Evolutionary conservation across 2,888 invertebrate species (phyloP), one percentile per base, ranked within the genome.

Genomic region (Leptinotarsa peninsularis): DNA sequence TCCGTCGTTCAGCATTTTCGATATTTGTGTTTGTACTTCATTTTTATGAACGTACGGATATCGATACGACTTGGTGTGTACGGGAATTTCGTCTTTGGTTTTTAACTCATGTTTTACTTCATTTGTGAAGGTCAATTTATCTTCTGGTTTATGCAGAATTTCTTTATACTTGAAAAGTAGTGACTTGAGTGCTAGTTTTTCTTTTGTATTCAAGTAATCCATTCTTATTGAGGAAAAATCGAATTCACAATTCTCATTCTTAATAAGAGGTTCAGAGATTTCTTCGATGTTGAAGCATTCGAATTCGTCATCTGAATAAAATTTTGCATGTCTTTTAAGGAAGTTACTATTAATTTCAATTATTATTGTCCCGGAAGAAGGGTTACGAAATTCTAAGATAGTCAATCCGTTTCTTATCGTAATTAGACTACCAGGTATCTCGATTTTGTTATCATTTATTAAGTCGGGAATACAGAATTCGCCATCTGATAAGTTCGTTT

Each of bases 41-140:
- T 60, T 43, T 18, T 75, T 75, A 54, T 75, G 75, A 33, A 71
- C 52, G 21, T 60, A 67, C 33, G 33, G 33, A 33, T 33, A 33
- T 33, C 33, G 33, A 33, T 33, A 33, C 33, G 33, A 33, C 33
- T 33, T 33, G 33, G 33, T 33, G 33, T 33, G 7, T 33, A 33
- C 33, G 33, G 33, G 33, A 5, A 33, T 33, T 33, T 33, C 33
- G 5, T 33, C 33, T 33, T 33, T 33, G 33, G 33, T 33, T 33
- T 33, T 7, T 23, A 75, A 72, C 17, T 80, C 60, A 66, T 77
- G 75, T 71, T 79, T 70, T 7, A 76, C 67, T 66, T 23, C 18
- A 23, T 68, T 71, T 3, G 75, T 75, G 17, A 76, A 54, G 13
- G n/a, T 54, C 14, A 76, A 18, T 71, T 66, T 49, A 4, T 74